Evolutionary conservation across 1,140 invertebrate genomes (phyloP), one percentile per base, ranked within the genome.

Genomic region (Dinoponera quadriceps): DNA sequence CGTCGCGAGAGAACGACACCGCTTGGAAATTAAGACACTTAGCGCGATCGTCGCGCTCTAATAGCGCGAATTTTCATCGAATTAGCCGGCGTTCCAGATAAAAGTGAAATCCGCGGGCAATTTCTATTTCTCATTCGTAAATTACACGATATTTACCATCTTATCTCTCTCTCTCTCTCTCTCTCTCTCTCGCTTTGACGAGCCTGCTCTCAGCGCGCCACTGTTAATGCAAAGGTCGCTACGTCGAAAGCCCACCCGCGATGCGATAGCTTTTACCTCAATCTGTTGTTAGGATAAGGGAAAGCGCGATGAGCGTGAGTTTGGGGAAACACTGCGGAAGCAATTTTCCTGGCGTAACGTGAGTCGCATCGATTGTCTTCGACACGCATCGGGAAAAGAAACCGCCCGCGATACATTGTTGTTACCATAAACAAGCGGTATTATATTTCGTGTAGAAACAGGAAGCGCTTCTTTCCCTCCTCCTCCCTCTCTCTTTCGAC

Each of bases 341-440:
- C 55, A 44, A 78, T 60, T 83, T 68, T 66, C 27, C 27, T 20
- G 18, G 13, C 55, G 1, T 68, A 48, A 54, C 29, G 29, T 38
- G 69, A 59, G 27, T 80, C 38, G 38, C 3, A 71, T 80, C 38
- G 55, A 78, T 78, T 69, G 33, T 69, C 4, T 38, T 66, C 29
- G 22, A 69, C 29, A 55, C 11, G 13, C 18, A 22, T 25, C 5
- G 1, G 0, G 44, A 51, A 51, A 22, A 63, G 69, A 57, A 44
- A n/a, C 16, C 38, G 20, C 63, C 16, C 29, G 18, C 22, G n/a
- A 68, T 29, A 68, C 22, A 16, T 77, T 27, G 44, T 44, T 44
- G 38, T 54, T 77, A 66, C 0, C 62, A 14, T 38, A 77, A 77
- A 77, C 11, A 77, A 54, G 65, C 27, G 27, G 49, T 75, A 62